Conservation (phyloP, 2,888 invertebrate species). For the Podabrus alpinus region DNA sequence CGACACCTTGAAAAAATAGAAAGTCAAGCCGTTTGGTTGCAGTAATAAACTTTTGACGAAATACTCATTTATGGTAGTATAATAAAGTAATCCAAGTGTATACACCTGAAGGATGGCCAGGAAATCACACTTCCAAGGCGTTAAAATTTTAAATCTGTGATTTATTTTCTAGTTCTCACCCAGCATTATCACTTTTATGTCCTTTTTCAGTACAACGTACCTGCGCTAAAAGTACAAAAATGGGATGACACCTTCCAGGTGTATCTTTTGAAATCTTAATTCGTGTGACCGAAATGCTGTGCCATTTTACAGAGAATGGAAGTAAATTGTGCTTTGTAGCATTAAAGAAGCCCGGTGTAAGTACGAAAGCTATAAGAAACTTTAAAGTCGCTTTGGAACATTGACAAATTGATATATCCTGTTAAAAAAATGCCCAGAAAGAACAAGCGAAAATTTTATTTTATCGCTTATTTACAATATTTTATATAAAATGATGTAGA, state of each 20-base stretch:
- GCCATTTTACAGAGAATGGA: slow-evolving; percentile 9
- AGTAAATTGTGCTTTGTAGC: slow-evolving; percentile 4
- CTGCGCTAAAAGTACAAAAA: slow-evolving; percentile 33
- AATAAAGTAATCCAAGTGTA: slow-evolving; percentile 12
- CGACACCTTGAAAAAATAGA: not conserved
- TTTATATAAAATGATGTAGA: slow-evolving; percentile 10
- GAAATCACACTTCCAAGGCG: slow-evolving; percentile 46
- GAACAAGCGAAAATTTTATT: not conserved
- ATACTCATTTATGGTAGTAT: slow-evolving; percentile 5
- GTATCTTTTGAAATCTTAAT: slow-evolving; percentile 48
- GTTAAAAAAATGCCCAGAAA: not conserved
- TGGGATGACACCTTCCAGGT: slow-evolving; percentile 46
- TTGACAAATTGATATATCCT: not conserved
- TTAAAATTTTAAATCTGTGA: slow-evolving; percentile 26
- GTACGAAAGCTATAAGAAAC: not conserved
- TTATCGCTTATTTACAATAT: slow-evolving; percentile 13
- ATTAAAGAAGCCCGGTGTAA: not conserved
- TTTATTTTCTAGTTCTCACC: slow-evolving; percentile 37
- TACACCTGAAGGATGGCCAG: slow-evolving; percentile 38
- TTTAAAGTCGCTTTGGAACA: not conserved
- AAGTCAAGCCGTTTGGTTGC: not conserved
- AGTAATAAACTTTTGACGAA: not conserved
- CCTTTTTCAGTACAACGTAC: slow-evolving; percentile 21
- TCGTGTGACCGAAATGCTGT: slow-evolving; percentile 39
- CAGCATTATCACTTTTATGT: slow-evolving; percentile 39